Conservation (phyloP, 2,888 invertebrate species). For the Tethea ocularis region DNA sequence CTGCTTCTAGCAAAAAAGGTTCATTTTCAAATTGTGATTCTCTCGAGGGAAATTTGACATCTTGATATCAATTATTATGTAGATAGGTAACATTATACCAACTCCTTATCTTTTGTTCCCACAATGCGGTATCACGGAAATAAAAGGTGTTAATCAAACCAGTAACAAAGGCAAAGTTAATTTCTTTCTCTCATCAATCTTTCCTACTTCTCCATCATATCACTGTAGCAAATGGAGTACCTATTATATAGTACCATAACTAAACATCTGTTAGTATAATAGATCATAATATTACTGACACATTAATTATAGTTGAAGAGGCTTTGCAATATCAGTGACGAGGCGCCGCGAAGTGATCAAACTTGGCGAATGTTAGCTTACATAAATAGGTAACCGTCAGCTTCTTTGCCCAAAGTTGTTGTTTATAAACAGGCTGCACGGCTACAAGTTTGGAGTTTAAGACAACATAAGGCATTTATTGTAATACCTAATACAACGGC, state of each 20-base stretch:
- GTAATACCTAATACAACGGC: neutral
- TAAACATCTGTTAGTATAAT: neutral
- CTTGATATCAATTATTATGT: neutral
- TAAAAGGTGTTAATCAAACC: neutral
- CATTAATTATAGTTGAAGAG: conserved; percentile 4
- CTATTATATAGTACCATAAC: neutral
- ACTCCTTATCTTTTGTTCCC: neutral
- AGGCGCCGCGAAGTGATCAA: conserved; percentile 1
- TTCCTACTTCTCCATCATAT: neutral
- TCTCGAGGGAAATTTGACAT: neutral
- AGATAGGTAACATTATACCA: neutral
- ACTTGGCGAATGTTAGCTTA: conserved; percentile 5
- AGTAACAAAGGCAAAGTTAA: conserved; percentile 1
- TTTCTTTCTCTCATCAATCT: conserved; percentile 2
- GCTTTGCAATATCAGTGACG: conserved; percentile 2
- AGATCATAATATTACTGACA: conserved; percentile 4
- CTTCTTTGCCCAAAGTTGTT: conserved; percentile 10
- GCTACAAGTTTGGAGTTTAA: conserved; percentile 1
- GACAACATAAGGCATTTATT: neutral
- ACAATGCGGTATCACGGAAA: neutral
- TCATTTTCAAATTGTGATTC: neutral
- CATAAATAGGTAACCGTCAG: conserved; percentile 8
- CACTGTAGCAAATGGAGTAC: neutral
- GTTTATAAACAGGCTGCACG: conserved; percentile 6
- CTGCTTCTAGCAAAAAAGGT: too few relatives aligned